Evolutionary conservation across 2,888 invertebrate species (phyloP), one percentile per base, ranked within the genome.

Genomic region (Miltochrista miniata): DNA sequence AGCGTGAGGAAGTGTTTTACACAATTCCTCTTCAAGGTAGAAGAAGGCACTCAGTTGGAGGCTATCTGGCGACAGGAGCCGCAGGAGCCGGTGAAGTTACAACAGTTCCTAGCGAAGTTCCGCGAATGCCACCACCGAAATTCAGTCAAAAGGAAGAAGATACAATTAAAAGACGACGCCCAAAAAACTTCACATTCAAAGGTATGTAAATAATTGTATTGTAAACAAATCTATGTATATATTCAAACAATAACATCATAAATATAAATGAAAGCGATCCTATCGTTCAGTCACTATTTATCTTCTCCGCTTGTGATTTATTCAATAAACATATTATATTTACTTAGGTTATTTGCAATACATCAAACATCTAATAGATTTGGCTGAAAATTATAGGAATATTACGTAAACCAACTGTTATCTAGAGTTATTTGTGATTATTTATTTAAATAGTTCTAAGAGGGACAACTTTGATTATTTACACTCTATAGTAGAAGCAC

Each of bases 21-120:
- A 93, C 92, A 14, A 87, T 90, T 42, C 86, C 91, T 0, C 83
- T 90, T 5, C 87, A 91, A 48, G 92, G 90, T 0, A 81, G 91
- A 30, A 83, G 93, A 34, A 87, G 95, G 57, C 95, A 95, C 72
- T 95, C 95, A 0, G 94, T 95, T 13, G 94, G 95, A 7, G 94
- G 94, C 0, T 95, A 94, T 70, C 78, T 94, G 43, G 82, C 92
- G 1, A 92, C 92, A 1, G 93, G 91, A 14, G 81, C 74, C 1
- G 73, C 76, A 7, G 84, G 82, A 10, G 62, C 79, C 0, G 91
- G 90, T 0, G 89, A 90, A 61, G 88, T 92, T 24, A 90, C 91
- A 0, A 60, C 89, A 11, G 91, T 92, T 4, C 89, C 93, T 4
- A 91, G 92, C 44, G 93, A 93, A 73, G 92, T 93, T 1, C 92